Percentiles rank a stretch among this genome's conserved stretches.
These are phyloP conservation scores for Ectropis grisescens DNA, from an alignment of 1,140 invertebrate genomes.

Conservation along the genomic window DNA sequence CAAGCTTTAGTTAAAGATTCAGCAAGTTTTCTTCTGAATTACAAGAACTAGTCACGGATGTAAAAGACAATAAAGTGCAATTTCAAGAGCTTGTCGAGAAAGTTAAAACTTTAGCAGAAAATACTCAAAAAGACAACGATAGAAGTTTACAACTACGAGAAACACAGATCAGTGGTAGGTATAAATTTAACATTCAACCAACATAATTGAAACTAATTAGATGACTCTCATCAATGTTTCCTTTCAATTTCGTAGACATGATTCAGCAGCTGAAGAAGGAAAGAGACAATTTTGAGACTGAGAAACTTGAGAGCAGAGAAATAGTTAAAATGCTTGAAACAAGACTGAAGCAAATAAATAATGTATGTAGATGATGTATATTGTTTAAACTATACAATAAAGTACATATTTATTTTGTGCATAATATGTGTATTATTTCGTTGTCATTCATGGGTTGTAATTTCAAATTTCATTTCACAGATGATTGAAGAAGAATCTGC, in stretches of 20 bases:
- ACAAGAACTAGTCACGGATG: conserved; percentile 30
- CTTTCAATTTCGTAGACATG: too few species aligned
- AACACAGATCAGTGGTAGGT: conserved; percentile 38
- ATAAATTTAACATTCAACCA: background rate
- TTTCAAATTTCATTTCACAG: conserved; percentile 18
- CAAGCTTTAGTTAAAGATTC: conserved; percentile 49
- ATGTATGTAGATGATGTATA: too few species aligned
- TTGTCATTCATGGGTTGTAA: too few species aligned
- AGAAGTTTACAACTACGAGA: conserved; percentile 40
- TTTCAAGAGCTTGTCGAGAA: conserved; percentile 33
- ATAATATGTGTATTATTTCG: background rate
- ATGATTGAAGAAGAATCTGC: conserved; percentile 58
- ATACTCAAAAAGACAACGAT: conserved; percentile 25
- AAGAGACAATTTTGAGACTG: conserved; percentile 44
- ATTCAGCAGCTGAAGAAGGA: conserved; percentile 46
- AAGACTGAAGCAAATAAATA: conserved; percentile 59
- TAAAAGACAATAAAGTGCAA: conserved; percentile 38
- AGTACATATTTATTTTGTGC: too few species aligned
- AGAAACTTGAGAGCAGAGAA: conserved; percentile 45
- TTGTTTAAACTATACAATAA: too few species aligned
- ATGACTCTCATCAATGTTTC: too few species aligned
- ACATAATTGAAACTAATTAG: too few species aligned
- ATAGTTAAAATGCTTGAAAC: conserved; percentile 43
- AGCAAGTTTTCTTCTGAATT: conserved; percentile 36
- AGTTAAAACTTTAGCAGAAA: conserved; percentile 29